Evolutionary conservation across 2,888 invertebrate genomes (phyloP), one percentile per base, ranked within the genome.

Genomic region (Allygus modestus): DNA sequence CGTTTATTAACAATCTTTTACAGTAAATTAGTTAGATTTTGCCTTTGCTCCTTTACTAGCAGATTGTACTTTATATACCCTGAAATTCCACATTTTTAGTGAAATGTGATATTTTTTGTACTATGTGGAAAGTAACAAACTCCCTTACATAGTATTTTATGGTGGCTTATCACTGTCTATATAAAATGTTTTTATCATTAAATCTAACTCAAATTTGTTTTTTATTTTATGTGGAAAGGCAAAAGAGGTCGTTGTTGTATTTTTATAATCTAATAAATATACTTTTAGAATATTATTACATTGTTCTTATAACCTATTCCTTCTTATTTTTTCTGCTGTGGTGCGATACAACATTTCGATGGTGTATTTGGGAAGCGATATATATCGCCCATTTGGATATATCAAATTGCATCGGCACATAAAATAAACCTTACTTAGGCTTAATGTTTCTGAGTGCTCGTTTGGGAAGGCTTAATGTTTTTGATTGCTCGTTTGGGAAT

Each of bases 261-360:
- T 79, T 79, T 79, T 79, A 79, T 79, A 79, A 79, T 79, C 79
- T 37, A 79, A 79, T 11, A 79, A 79, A 79, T 79, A 58, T 79
- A 79, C 31, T 58, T 79, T 79, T 77, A 77, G 77, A 77, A 77
- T 31, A 77, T 43, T 73, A 54, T 5, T 5, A 23, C 9, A 2
- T 46, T 15, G 46, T 46, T 46, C 12, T 54, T 2, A 23, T 54
- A 54, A n/a, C n/a, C 9, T 54, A 54, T 54, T 23, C 54, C 54
- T 54, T 54, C 54, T 51, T 17, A 11, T 17, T 17, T n/a, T n/a
- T n/a, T n/a, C n/a, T n/a, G n/a, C n/a, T n/a, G n/a, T n/a, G n/a
- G n/a, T n/a, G n/a, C n/a, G n/a, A n/a, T n/a, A n/a, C n/a, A n/a
- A n/a, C n/a, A n/a, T n/a, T n/a, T n/a, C n/a, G n/a, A n/a, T n/a